Evolutionary conservation across 2,113 vertebrate genomes (phyloP).

Genomic region (Syngnathus typhle): DNA sequence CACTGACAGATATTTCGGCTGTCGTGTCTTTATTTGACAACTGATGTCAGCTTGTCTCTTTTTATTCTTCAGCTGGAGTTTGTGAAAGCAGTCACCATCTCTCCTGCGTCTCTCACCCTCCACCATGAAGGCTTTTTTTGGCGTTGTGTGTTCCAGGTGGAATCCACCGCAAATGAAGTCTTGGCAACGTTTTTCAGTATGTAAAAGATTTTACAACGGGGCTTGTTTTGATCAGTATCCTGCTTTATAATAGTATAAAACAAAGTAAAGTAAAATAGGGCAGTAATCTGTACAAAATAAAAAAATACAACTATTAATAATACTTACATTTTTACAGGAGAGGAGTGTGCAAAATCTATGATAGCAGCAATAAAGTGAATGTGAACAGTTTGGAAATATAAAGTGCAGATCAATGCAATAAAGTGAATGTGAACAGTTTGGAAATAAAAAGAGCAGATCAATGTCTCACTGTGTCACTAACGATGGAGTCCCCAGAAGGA

Average conservation of each 20-base stretch:
- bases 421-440: too few species aligned
- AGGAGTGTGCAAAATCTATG: too few species aligned
- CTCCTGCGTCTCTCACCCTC: slow-evolving; percentile 62
- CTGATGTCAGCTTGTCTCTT: slow-evolving; percentile 18
- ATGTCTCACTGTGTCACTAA: too few species aligned
- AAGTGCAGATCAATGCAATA: too few species aligned
- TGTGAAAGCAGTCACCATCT: slow-evolving; percentile 2
- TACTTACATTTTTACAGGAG: too few species aligned
- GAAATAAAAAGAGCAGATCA: too few species aligned
- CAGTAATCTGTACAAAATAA: too few species aligned
- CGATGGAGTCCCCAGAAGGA: too few species aligned
- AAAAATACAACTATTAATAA: too few species aligned
- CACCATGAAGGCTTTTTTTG: slow-evolving; percentile 88
- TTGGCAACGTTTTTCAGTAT: slow-evolving; percentile 82
- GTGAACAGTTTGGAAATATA: too few species aligned
- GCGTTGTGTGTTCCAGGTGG: slow-evolving; percentile 75
- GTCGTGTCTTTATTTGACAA: slow-evolving; percentile 15
- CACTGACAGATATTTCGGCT: slow-evolving; percentile 22
- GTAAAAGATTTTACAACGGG: slow-evolving; percentile 36
- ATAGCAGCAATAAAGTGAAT: too few species aligned
- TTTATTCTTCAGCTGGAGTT: slow-evolving; percentile 24
- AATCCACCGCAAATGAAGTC: slow-evolving; percentile 65
- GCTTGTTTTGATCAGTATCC: neutral
- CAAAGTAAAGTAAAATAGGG: too few species aligned
- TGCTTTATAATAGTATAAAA: neutral